Conservation (phyloP, 1,140 invertebrate species). For the Contarinia nasturtii region DNA sequence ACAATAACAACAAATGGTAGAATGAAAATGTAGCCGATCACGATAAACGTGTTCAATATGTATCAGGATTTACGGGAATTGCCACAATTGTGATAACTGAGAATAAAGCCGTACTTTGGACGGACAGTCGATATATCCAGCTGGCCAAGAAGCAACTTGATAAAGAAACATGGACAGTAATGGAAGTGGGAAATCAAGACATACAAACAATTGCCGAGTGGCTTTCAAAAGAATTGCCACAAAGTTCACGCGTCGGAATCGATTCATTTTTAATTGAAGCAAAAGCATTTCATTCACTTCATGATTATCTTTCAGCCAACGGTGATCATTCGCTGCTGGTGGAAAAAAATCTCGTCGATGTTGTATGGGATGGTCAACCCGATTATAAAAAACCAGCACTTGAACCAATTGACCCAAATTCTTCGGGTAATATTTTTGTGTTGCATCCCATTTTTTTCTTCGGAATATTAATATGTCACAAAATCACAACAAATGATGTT, state of each 20-base stretch:
- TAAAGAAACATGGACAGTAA: constrained; percentile 39
- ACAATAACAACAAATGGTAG: constrained; percentile 21
- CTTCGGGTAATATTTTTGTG: background rate
- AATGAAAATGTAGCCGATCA: constrained; percentile 71
- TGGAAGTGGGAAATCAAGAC: constrained; percentile 33
- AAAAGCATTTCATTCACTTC: constrained; percentile 44
- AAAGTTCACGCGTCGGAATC: constrained; percentile 50
- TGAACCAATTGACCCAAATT: background rate
- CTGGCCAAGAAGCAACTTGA: constrained; percentile 49
- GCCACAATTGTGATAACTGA: constrained; percentile 67
- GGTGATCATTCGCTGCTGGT: constrained; percentile 36
- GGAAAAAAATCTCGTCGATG: constrained; percentile 54
- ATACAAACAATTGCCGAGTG: constrained; percentile 49
- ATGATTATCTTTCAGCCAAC: constrained; percentile 18
- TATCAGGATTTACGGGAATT: constrained; percentile 66
- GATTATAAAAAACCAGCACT: constrained; percentile 26
- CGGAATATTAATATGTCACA: too few species aligned
- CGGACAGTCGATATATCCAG: constrained; percentile 77
- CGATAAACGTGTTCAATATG: constrained; percentile 55
- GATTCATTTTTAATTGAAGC: constrained; percentile 56
- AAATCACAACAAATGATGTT: too few species aligned
- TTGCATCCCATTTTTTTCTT: background rate
- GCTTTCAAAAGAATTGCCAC: constrained; percentile 44
- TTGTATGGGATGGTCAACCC: constrained; percentile 44
- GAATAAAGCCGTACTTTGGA: constrained; percentile 67